Evolutionary conservation across 2,113 vertebrate species (phyloP), one percentile per base, ranked within the genome.

Genomic region (Hippocampus comes): DNA sequence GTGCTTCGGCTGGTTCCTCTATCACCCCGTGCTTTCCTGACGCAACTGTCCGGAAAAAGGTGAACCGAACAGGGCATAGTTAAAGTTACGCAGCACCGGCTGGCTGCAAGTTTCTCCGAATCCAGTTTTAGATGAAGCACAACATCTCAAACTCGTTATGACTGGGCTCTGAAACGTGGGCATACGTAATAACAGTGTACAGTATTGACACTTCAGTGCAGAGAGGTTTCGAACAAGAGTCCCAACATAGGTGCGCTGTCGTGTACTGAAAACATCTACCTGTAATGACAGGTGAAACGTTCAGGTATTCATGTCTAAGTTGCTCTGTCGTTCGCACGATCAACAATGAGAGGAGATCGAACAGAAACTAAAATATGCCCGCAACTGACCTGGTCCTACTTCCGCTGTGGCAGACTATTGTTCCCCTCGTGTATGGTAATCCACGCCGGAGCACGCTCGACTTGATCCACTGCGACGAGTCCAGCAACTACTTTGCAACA

Each of bases 401-500:
- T 38, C 42, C 74, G 82, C 76, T 83, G 84, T 76, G 68, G 83
- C 68, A 75, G 82, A 89, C 87, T 87, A 88, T 89, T 86, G 86
- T 90, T 89, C 87, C 85, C 75, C 75, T 83, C 56, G 75, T 67
- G 78, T 83, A 27, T 71, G 82, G 70, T 85, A 84, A 88, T 90
- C 87, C 88, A 30, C 77, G 77, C 83, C 34, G 76, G 82, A 46
- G 79, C 84, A 69, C 82, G 76, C 63, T 71, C 84, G 75, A 80
- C 70, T 71, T 68, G 70, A 85, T 75, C 87, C 90, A 90, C 89
- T 91, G 90, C 89, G 90, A 89, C 90, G 90, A 91, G 82, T 91
- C 89, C 82, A 63, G 64, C 80, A 89, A 88, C 83, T 84, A 85
- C 78, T 89, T 87, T 73, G 57, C 78, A 17, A 56, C 59, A 67